Evolutionary conservation across 92 coral and sea anemone species (phyloP), one percentile per base, ranked within the genome.

Genomic region (Ricordea florida): DNA sequence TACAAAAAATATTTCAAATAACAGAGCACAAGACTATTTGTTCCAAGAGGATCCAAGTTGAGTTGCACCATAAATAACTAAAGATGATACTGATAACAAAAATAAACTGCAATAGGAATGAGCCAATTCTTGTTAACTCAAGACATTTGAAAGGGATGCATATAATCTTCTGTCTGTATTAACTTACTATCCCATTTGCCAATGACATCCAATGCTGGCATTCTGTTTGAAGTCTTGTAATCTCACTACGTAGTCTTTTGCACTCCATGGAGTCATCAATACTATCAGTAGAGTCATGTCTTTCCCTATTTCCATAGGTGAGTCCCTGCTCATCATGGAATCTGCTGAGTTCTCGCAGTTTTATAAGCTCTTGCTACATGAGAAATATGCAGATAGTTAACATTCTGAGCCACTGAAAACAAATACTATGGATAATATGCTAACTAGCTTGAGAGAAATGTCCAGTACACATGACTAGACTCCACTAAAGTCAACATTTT

Each of bases 171-270:
- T 8, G 44, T 37, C 44, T 8, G 44, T n/a, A 8, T 8, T 10
- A 57, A 62, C 88, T 76, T 74, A 89, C 86, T 75, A 76, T 61
- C 37, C 82, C 75, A 57, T 79, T 84, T 41, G 86, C 87, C 28
- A 83, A 35, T 48, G 92, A 78, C 62, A 51, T 94, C 75, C 91
- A 87, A 77, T 78, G 90, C 49, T 89, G 78, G 35, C 93, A 87
- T 55, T 90, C 98, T 52, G 82, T 85, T 60, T 93, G 98, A 1
- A 93, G 88, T 33, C 78, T 84, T 18, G 80, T 34, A 10, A 93
- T 73, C 14, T 90, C 89, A 63, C 61, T 76, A 15, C 56, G 83
- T 6, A 93, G 86, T 47, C 82, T 76, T 53, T 85, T 87, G 38
- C 80, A 57, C 63, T 94, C 97, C 37, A 69, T 82, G 25, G 89